Evolutionary conservation across 2,113 vertebrate species (phyloP), one percentile per base, ranked within the genome.

Genomic region (Trichechus manatus): DNA sequence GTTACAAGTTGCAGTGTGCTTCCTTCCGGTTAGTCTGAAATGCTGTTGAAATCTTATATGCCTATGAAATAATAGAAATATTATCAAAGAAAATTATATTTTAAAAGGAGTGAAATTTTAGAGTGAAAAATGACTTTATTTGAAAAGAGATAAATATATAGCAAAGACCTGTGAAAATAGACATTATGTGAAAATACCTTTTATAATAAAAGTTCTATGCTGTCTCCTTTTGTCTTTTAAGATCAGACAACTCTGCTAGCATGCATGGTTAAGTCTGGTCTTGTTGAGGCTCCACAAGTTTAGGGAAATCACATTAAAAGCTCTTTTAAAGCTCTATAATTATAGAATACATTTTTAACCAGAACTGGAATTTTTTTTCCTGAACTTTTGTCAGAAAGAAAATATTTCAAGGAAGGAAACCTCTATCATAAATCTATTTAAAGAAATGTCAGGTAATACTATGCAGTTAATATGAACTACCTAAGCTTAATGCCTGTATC

Each of bases 361-460:
- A 47, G 36, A 91, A 47, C 19, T 77, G 39, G 14, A 87, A 81
- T 70, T 70, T 87, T 47, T 92, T 90, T 91, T 47, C 33, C 39
- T 75, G 31, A 77, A 82, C 22, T 87, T 94, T 66, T 56, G 56
- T 86, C 15, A 91, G 44, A 91, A 96, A 93, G 64, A 83, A 90
- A 96, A 70, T 59, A 44, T 87, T 81, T 78, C 63, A 84, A 87
- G 92, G 82, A 87, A 91, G 56, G 75, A 75, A 94, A 89, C 25
- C 39, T 33, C 39, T 84, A 27, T 70, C 14, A 93, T 79, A 84
- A 84, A 42, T 33, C 39, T 83, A 42, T 39, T 68, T 77, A 68
- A 78, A 89, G 39, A 84, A 81, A 74, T 56, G 70, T 42, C 33
- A 83, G 77, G 36, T 91, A 81, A 29, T 66, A 66, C 79, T 36